Conservation (phyloP, 2,113 vertebrate species). For the Leptobrachium ailaonicum region DNA sequence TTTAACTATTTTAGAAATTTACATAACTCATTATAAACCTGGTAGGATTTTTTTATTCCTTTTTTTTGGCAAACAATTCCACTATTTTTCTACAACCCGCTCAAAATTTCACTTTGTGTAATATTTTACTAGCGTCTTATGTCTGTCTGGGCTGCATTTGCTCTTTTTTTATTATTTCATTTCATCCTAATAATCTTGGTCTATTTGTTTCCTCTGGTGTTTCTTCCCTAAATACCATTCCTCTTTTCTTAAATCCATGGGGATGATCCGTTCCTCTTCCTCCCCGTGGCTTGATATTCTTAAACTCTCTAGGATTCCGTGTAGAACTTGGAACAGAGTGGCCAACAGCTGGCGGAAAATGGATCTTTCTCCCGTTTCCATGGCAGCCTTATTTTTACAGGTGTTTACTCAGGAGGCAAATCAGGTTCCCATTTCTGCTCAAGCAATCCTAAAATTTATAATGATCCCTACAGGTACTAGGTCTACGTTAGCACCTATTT, state of each 20-base stretch:
- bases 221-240: conserved; percentile 3
- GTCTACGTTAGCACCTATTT: conserved; percentile 43
- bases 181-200: background rate
- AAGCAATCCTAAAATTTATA: conserved; percentile 44
- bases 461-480: conserved; percentile 36
- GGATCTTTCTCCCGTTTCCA: conserved; percentile 28
- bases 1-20: no score
- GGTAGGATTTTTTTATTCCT: no score
- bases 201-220: conserved; percentile 20
- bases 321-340: conserved; percentile 36
- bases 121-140: background rate
- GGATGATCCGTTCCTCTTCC: conserved; percentile 24
- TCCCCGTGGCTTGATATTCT: conserved; percentile 39
- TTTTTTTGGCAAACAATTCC: no score
- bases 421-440: conserved; percentile 37
- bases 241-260: conserved; percentile 18
- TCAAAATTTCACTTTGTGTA: background rate
- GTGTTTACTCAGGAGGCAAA: conserved; percentile 36
- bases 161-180: background rate
- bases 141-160: background rate
- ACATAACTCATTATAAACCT: no score
- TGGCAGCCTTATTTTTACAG: conserved; percentile 47
- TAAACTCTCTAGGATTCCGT: conserved; percentile 15
- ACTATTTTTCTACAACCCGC: background rate
- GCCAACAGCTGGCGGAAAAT: conserved; percentile 39